Evolutionary conservation across 2,888 invertebrate species (phyloP).

Genomic region (Abrostola tripartita): DNA sequence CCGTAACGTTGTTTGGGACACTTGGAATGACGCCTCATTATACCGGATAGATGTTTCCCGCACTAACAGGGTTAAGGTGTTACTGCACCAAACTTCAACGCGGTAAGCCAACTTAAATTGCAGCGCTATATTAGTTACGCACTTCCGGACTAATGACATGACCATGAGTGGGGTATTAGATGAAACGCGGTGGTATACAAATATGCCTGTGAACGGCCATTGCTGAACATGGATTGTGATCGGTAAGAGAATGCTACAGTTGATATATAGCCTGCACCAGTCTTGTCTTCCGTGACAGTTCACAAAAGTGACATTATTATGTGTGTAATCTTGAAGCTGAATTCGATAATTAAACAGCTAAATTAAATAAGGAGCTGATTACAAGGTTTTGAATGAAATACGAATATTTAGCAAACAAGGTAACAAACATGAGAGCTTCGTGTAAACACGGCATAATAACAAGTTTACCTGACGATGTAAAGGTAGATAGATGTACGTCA

Average conservation of each 20-base stretch:
- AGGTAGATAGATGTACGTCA: conserved; percentile 1
- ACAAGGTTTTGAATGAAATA: no score
- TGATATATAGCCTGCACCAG: no score
- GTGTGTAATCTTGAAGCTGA: no score
- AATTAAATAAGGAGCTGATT: no score
- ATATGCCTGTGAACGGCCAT: no score
- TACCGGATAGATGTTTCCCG: conserved; percentile 38
- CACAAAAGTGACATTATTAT: no score
- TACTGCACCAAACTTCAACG: conserved; percentile 29
- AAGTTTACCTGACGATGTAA: conserved; percentile 13
- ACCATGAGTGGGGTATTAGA: background rate
- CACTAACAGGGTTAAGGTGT: conserved; percentile 25
- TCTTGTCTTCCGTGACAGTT: no score
- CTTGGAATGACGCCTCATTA: conserved; percentile 50
- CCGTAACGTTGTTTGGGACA: conserved; percentile 50
- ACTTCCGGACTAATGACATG: conserved; percentile 3
- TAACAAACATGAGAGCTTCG: conserved; percentile 12
- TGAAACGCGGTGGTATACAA: background rate
- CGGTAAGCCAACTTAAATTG: conserved; percentile 39
- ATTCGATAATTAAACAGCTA: no score
- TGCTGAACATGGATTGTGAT: no score
- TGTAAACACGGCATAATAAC: conserved; percentile 28
- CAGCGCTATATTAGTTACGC: conserved; percentile 5
- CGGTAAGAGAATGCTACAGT: no score
- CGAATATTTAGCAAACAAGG: background rate